Evolutionary conservation across 2,888 invertebrate genomes (phyloP).

Genomic region (Erebia ligea): DNA sequence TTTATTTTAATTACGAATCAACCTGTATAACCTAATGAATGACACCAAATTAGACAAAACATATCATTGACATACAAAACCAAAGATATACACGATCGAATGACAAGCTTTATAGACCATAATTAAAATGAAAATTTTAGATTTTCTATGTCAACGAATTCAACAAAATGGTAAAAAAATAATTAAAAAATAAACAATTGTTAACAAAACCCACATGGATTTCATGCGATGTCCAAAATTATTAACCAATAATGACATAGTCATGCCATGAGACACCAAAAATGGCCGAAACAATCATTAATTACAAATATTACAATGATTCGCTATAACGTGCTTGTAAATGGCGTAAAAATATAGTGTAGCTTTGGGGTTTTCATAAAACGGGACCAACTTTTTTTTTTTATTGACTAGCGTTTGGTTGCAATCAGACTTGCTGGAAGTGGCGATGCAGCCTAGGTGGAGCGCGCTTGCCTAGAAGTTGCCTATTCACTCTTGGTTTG

Average conservation of each 20-base stretch:
- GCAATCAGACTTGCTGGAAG: no score
- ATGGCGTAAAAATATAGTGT: not conserved
- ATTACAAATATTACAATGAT: not conserved
- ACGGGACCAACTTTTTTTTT: not conserved
- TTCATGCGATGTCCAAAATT: not conserved
- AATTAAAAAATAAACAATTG: not conserved
- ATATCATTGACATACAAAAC: not conserved
- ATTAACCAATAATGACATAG: not conserved
- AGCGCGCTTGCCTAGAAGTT: no score
- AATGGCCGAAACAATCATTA: not conserved
- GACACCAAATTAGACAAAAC: slow-evolving; percentile 17
- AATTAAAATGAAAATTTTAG: not conserved
- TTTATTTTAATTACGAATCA: slow-evolving; percentile 4
- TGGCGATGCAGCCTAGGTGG: no score
- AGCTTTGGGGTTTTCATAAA: not conserved
- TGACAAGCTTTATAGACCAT: no score
- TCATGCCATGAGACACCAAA: not conserved
- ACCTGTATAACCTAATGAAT: not conserved
- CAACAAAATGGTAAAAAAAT: slow-evolving; percentile 3
- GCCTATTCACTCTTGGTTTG: no score
- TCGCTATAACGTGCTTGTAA: slow-evolving; percentile 3
- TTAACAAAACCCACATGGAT: not conserved
- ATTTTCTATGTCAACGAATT: not conserved
- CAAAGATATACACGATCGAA: not conserved
- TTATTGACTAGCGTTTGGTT: no score